Evolutionary conservation across 1,140 invertebrate genomes (phyloP).

Genomic region (Pseudomyrmex concolor): DNA sequence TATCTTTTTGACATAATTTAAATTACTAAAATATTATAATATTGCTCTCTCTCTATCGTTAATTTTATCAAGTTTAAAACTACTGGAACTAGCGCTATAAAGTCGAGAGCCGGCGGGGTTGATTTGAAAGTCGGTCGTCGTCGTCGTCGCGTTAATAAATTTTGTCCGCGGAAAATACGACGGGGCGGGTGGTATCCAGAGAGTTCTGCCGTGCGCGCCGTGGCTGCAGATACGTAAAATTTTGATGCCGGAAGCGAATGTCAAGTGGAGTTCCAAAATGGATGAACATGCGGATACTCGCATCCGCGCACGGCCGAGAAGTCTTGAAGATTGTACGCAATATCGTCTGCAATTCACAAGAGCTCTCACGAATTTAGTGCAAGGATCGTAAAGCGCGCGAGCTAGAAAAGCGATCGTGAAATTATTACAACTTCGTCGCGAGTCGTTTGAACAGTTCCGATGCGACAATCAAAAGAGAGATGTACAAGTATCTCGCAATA

Average conservation of each 20-base stretch:
- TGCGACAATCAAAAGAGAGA: too few relatives aligned
- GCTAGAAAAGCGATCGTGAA: not conserved
- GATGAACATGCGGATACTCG: conserved; percentile 51
- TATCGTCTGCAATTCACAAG: conserved; percentile 4
- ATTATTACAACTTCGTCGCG: not conserved
- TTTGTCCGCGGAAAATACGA: conserved; percentile 42
- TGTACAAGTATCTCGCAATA: too few relatives aligned
- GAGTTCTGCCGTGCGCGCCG: conserved; percentile 23
- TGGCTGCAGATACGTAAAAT: conserved; percentile 56
- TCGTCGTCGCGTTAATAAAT: conserved; percentile 54
- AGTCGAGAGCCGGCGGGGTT: conserved; percentile 42
- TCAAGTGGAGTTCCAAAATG: conserved; percentile 45
- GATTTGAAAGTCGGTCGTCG: conserved; percentile 57
- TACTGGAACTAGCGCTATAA: conserved; percentile 9
- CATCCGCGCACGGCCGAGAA: conserved; percentile 22
- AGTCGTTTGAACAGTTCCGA: not conserved
- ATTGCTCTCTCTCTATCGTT: not conserved
- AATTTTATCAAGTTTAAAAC: not conserved
- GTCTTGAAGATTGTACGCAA: conserved; percentile 43
- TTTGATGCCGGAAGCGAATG: conserved; percentile 54
- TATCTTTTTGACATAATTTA: too few relatives aligned
- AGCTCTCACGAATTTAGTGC: conserved; percentile 19
- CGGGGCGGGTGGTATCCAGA: conserved; percentile 14
- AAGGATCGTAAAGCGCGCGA: conserved; percentile 1
- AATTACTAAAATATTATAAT: not conserved